Percentiles rank a stretch among this genome's conserved stretches.
Evolutionary conservation across 92 coral and sea anemone genomes (phyloP).

Genomic region (Meandrina meandrites): DNA sequence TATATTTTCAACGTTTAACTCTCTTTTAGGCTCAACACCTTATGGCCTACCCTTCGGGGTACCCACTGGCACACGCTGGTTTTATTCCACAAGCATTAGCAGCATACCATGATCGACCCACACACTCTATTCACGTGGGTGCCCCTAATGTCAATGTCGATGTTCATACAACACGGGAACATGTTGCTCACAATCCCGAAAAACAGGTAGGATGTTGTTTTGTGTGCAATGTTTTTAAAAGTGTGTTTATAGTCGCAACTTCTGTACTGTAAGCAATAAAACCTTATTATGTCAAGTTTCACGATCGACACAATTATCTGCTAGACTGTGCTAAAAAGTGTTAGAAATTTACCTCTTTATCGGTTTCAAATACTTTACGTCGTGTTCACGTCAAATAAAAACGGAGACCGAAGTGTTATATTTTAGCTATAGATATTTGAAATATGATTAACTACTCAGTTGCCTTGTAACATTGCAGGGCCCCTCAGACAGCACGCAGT

Average conservation of each 20-base stretch:
- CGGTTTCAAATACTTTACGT: not conserved
- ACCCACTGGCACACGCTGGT: slow-evolving; percentile 45
- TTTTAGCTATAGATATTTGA: not conserved
- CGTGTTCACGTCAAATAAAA: not conserved
- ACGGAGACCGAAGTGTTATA: not conserved
- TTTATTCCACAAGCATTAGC: slow-evolving; percentile 10
- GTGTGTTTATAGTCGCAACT: too few species aligned
- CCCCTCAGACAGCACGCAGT: too few species aligned
- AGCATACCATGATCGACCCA: slow-evolving; percentile 45
- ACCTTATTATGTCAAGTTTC: not conserved
- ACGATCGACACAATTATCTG: not conserved
- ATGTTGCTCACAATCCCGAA: slow-evolving; percentile 69
- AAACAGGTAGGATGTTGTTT: slow-evolving; percentile 2
- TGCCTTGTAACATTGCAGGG: too few species aligned
- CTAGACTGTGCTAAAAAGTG: not conserved
- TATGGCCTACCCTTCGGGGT: slow-evolving; percentile 47
- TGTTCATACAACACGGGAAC: slow-evolving; percentile 89
- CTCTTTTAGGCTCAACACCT: slow-evolving; percentile 47
- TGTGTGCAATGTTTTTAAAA: not conserved
- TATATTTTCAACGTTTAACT: not conserved
- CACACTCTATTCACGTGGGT: slow-evolving; percentile 93
- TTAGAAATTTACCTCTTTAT: too few species aligned
- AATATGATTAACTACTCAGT: not conserved
- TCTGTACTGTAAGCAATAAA: too few species aligned
- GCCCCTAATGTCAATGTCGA: slow-evolving; percentile 96